These are phyloP conservation scores for Gambusia holbrooki DNA, from an alignment of 2,113 vertebrate genomes.

Conservation along the genomic window DNA sequence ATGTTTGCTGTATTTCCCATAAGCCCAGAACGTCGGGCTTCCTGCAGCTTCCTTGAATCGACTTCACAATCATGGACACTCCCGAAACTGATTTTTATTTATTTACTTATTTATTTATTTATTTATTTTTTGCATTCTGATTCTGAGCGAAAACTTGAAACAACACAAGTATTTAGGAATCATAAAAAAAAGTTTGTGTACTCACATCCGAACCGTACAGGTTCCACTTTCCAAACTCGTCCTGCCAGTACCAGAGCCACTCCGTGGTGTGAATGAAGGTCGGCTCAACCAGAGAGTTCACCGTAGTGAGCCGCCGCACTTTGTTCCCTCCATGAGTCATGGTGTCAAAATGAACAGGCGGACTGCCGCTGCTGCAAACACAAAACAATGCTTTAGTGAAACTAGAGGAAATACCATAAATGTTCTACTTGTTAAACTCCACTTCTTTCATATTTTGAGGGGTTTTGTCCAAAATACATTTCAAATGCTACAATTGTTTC, in stretches of 20 bases:
- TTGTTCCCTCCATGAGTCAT: conserved; percentile 53
- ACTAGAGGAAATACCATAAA: not conserved
- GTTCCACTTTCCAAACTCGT: conserved; percentile 71
- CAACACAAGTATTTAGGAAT: not conserved
- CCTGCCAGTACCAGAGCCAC: conserved; percentile 81
- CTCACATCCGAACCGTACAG: conserved; percentile 70
- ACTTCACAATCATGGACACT: too few relatives aligned
- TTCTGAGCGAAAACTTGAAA: not conserved
- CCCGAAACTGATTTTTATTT: too few relatives aligned
- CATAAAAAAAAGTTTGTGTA: not conserved
- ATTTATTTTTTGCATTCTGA: too few relatives aligned
- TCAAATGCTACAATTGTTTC: too few relatives aligned
- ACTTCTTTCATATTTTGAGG: too few relatives aligned
- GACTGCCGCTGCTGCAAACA: conserved; percentile 25
- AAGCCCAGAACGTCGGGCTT: too few relatives aligned
- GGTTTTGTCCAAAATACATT: too few relatives aligned
- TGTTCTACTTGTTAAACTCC: not conserved
- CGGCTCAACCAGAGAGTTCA: conserved; percentile 58
- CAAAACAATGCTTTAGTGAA: not conserved
- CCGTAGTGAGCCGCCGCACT: conserved; percentile 70
- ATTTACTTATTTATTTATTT: too few relatives aligned
- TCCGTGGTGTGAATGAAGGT: conserved; percentile 73
- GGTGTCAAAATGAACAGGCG: conserved; percentile 62
- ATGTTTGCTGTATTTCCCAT: too few relatives aligned
- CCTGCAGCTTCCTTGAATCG: too few relatives aligned